Evolutionary conservation across 2,888 invertebrate genomes (phyloP), one percentile per base, ranked within the genome.

Genomic region (Ennomos fuscantarius): DNA sequence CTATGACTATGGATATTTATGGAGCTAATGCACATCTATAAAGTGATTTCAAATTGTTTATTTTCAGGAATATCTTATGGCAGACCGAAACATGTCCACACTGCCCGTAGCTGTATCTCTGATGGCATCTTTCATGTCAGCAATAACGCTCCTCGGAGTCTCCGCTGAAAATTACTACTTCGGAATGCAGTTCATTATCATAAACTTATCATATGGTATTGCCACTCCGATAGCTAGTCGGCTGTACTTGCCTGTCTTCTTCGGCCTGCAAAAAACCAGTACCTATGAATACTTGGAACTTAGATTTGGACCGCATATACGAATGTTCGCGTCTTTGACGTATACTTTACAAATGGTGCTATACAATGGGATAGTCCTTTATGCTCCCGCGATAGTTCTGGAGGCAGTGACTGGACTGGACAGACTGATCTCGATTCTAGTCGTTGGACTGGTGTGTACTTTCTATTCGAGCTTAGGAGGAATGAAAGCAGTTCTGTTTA

Each of bases 61-160:
- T 60, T 87, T 87, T 52, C 85, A 96, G 95, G 97, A 97, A 85
- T 98, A 96, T 78, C 93, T 98, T 58, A 82, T 97, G 53, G 98
- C 97, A 0, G 95, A 97, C 77, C 94, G 95, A 57, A 96, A 95
- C 63, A 96, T 98, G 96, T 94, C 95, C 8, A 93, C 96, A 69
- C 80, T 93, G 8, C 97, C 98, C 0, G 97, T 98, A 0, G 96
- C 97, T 5, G 96, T 98, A 65, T 97, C 97, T 1, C 84, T 98
- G 56, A 97, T 98, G 96, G 97, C 97, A n/a, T 97, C 97, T 39
- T 98, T 98, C 81, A 97, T 98, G 96, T 98, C 98, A 0, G 97
- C 98, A 37, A 95, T 98, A 53, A 97, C 97, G 0, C 84, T 98
- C 35, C 90, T 98, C n/a, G 98, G 98, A 13, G 96, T 97, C 1